Conservation (phyloP, 2,113 vertebrate species). For the Bubo bubo region DNA sequence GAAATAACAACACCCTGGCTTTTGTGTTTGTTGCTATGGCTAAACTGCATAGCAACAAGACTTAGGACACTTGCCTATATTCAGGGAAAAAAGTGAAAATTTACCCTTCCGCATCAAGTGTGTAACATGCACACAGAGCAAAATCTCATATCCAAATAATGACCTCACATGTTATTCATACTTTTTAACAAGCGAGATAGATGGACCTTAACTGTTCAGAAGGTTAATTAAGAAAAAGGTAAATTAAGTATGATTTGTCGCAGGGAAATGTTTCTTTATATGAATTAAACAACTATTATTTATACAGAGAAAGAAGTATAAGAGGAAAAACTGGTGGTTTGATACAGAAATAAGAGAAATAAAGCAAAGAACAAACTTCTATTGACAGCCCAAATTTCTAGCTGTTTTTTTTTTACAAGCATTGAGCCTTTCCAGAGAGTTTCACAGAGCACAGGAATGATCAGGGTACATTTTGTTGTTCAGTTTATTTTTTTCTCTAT, state of each 20-base stretch:
- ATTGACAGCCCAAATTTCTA: background rate
- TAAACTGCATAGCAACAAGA: slow-evolving; percentile 67
- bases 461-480: background rate
- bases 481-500: background rate
- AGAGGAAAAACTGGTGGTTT: background rate
- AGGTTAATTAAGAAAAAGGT: background rate
- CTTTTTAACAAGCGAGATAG: background rate
- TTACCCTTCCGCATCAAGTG: background rate
- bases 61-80: slow-evolving; percentile 26
- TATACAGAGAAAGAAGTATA: background rate
- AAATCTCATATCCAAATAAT: background rate
- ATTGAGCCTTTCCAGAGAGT: background rate
- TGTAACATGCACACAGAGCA: background rate
- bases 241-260: background rate
- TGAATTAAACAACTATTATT: background rate
- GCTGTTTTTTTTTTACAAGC: background rate
- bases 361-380: background rate
- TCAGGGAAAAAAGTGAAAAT: background rate
- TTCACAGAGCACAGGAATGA: background rate
- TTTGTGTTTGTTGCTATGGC: slow-evolving; percentile 65
- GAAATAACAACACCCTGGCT: slow-evolving; percentile 30
- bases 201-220: background rate
- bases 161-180: background rate
- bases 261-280: background rate
- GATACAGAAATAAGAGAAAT: background rate